These are phyloP conservation scores for Cladorhizidae sp. DNA, from an alignment of 37 sponge, comb jelly and placozoan species.

Conservation along the genomic window DNA sequence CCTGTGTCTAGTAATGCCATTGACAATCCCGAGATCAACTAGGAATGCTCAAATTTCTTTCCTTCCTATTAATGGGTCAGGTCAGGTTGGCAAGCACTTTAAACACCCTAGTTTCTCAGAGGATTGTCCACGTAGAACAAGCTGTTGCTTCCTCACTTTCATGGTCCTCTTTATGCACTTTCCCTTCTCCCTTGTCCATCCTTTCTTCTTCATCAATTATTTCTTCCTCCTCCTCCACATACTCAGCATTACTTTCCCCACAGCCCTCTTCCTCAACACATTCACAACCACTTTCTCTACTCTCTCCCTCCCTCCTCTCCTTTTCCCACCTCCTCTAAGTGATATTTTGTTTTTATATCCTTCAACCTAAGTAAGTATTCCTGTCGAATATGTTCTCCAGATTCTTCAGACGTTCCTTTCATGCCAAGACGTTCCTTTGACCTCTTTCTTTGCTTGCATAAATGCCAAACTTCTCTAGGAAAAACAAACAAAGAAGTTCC, in stretches of 20 bases:
- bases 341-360: constrained; percentile 48
- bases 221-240: constrained; percentile 32
- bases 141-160: neutral
- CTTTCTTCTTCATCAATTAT: constrained; percentile 3
- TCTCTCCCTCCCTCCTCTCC: constrained; percentile 45
- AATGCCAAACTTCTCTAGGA: constrained; percentile 32
- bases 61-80: too few species aligned
- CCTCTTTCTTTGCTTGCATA: constrained; percentile 61
- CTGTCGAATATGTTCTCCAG: constrained; percentile 45
- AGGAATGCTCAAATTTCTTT: too few species aligned
- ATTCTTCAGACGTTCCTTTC: constrained; percentile 21
- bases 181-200: neutral
- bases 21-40: too few species aligned
- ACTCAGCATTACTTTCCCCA: constrained; percentile 10
- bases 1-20: too few species aligned
- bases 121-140: too few species aligned
- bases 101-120: too few species aligned
- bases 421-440: constrained; percentile 51
- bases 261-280: constrained; percentile 18
- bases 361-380: constrained; percentile 55
- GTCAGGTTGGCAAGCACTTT: too few species aligned
- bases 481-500: too few species aligned
- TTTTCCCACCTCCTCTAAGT: constrained; percentile 55
- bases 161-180: too few species aligned
- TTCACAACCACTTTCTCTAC: neutral